Evolutionary conservation across 2,888 invertebrate species (phyloP).

Genomic region (Phoenoteleia sp.): DNA sequence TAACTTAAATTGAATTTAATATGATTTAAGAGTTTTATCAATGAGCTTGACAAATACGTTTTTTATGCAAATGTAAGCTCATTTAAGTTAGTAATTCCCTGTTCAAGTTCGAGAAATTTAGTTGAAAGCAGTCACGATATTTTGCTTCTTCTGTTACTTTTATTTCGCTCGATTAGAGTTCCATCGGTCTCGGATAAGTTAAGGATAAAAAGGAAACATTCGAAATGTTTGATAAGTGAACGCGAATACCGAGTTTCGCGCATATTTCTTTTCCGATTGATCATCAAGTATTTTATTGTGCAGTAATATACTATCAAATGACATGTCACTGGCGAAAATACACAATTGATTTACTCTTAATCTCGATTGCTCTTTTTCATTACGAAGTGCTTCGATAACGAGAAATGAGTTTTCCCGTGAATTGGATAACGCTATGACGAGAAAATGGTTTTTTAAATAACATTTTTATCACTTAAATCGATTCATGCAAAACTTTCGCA

Average conservation of each 20-base stretch:
- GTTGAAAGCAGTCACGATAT: neutral
- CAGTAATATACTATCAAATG: no score
- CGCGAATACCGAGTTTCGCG: no score
- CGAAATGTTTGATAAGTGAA: no score
- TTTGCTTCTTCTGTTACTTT: neutral
- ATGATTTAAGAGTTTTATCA: conserved; percentile 34
- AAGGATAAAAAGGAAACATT: no score
- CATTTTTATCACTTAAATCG: conserved; percentile 16
- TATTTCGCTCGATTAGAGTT: neutral
- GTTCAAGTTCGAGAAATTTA: conserved; percentile 6
- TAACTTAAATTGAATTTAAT: conserved; percentile 27
- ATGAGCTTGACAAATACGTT: neutral
- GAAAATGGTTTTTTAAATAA: conserved; percentile 20
- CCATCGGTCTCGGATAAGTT: neutral
- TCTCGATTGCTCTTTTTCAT: neutral
- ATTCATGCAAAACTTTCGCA: neutral
- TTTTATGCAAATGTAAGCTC: conserved; percentile 15
- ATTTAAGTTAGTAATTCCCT: neutral
- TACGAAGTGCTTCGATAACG: neutral
- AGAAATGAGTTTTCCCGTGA: neutral
- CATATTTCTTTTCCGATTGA: no score
- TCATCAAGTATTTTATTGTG: no score
- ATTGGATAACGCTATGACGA: neutral
- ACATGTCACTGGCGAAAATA: no score
- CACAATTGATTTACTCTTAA: no score